Evolutionary conservation across 2,797 vertebrate species (phyloP).

Genomic region (Oophaga sylvatica): DNA sequence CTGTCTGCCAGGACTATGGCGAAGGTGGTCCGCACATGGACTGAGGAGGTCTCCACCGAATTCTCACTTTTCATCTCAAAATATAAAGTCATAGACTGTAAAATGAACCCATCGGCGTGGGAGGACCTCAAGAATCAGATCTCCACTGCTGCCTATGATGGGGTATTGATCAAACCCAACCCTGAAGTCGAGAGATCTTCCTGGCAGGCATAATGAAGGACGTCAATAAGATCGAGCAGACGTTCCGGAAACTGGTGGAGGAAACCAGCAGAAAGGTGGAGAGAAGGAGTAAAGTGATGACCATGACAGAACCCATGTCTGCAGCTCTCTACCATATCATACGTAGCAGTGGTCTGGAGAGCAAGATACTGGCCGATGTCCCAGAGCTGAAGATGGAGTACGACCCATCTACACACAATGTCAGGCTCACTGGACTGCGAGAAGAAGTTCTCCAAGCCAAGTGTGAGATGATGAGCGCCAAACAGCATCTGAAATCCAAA

Average conservation of each 20-base stretch:
- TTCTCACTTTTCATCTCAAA: constrained; percentile 73
- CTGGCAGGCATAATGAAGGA: constrained; percentile 75
- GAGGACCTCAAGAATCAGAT: constrained; percentile 66
- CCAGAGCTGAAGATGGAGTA: constrained; percentile 73
- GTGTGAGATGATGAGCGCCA: constrained; percentile 75
- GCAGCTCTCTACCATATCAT: constrained; percentile 74
- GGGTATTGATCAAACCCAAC: constrained; percentile 68
- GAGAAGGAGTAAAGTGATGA: constrained; percentile 70
- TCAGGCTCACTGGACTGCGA: constrained; percentile 75
- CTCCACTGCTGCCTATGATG: constrained; percentile 60
- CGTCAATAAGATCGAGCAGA: constrained; percentile 65
- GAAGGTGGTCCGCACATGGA: constrained; percentile 75
- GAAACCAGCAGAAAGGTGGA: constrained; percentile 65
- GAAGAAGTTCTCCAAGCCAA: constrained; percentile 75
- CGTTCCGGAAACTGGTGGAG: constrained; percentile 65
- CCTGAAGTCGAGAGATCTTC: constrained; percentile 63
- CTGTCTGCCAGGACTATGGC: constrained; percentile 69
- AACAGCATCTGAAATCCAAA: constrained; percentile 65
- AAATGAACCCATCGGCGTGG: constrained; percentile 69
- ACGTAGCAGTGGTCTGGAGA: constrained; percentile 69
- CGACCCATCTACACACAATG: constrained; percentile 52
- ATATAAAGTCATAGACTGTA: constrained; percentile 69
- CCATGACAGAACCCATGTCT: constrained; percentile 67
- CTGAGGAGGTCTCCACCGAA: constrained; percentile 31
- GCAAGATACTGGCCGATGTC: constrained; percentile 61